Conservation (phyloP, 1,140 invertebrate genomes). For the Zophobas morio region DNA sequence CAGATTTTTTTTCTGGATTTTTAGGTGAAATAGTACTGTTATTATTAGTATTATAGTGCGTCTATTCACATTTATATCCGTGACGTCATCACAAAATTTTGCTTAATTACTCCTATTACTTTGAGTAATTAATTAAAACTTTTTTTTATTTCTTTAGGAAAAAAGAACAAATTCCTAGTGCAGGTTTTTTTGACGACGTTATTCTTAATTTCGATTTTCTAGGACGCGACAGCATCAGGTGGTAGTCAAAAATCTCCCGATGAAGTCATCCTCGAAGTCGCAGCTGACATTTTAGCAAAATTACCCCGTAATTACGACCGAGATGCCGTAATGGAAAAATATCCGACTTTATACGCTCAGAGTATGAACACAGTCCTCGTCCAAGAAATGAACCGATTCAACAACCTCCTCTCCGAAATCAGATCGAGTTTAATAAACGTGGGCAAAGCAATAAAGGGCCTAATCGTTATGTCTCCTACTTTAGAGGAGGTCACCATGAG, state of each 20-base stretch:
- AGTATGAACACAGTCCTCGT: conserved; percentile 95
- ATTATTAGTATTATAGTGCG: no score
- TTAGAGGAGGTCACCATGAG: conserved; percentile 90
- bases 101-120: no score
- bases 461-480: conserved; percentile 88
- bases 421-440: conserved; percentile 83
- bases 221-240: conserved; percentile 66
- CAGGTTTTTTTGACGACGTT: no score
- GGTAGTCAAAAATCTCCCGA: conserved; percentile 74
- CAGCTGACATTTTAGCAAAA: conserved; percentile 79
- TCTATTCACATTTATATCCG: no score
- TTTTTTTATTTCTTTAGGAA: no score
- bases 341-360: conserved; percentile 86
- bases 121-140: no score
- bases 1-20: no score
- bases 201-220: background rate
- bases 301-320: conserved; percentile 84
- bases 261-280: conserved; percentile 79
- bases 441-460: conserved; percentile 92
- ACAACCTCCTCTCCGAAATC: conserved; percentile 83
- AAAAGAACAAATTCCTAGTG: no score
- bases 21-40: no score
- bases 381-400: conserved; percentile 94
- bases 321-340: conserved; percentile 77
- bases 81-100: no score